Percentiles rank a stretch among this genome's conserved stretches.
Conservation (phyloP, 2,888 invertebrate species). For the Diadromus collaris region DNA sequence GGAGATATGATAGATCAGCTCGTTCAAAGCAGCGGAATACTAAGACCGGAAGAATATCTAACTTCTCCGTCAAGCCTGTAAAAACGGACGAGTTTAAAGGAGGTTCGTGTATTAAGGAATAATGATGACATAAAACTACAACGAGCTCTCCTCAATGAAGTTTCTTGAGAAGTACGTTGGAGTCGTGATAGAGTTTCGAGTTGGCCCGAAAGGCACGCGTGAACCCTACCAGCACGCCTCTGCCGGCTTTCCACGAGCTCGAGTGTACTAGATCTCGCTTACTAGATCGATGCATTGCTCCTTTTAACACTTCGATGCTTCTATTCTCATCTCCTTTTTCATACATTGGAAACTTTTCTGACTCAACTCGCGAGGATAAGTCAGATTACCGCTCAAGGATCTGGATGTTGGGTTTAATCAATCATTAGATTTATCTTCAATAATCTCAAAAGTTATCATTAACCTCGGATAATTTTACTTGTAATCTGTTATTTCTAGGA, state of each 20-base stretch:
- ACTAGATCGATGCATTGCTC: constrained; percentile 53
- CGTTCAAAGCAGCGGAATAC: constrained; percentile 25
- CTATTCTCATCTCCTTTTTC: constrained; percentile 32
- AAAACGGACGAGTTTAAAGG: constrained; percentile 45
- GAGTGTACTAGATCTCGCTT: constrained; percentile 18
- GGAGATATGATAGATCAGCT: constrained; percentile 37
- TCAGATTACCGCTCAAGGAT: neutral
- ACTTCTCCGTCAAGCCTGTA: constrained; percentile 51
- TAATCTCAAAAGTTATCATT: too few relatives aligned
- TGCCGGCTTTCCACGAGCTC: neutral
- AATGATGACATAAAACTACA: constrained; percentile 58
- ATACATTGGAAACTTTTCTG: constrained; percentile 38
- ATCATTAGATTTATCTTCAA: neutral
- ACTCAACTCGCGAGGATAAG: constrained; percentile 1
- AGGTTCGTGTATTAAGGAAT: constrained; percentile 57
- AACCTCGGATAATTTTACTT: too few relatives aligned
- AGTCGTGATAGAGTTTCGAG: constrained; percentile 56
- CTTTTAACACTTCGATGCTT: constrained; percentile 51
- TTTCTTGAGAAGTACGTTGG: constrained; percentile 49
- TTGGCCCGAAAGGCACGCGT: constrained; percentile 42
- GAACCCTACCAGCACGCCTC: constrained; percentile 28
- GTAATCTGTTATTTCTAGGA: too few relatives aligned
- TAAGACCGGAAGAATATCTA: constrained; percentile 50
- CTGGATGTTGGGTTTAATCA: neutral
- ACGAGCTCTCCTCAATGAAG: constrained; percentile 55